phyloP scores from a whole-genome alignment of 2,888 invertebrate genomes.

The Microctonus aethiopoides region DNA sequence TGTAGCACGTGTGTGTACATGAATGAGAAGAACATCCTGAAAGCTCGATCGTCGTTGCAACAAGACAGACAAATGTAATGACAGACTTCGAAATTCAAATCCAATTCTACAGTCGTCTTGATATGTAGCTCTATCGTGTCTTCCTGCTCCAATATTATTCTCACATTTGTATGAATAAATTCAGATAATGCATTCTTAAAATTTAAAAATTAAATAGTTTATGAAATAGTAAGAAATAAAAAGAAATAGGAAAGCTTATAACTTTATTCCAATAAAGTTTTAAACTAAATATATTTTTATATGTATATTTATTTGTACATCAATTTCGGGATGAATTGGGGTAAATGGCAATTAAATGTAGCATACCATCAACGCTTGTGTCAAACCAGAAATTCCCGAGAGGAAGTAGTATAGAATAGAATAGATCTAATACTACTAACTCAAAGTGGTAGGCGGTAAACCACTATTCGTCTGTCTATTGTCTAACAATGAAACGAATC shows the following conservation, averaged over 20 bases:
- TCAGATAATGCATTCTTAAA: not conserved
- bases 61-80: too few relatives aligned
- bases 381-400: conserved; percentile 25
- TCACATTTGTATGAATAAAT: too few relatives aligned
- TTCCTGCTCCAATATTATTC: too few relatives aligned
- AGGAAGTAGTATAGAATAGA: not conserved
- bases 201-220: not conserved
- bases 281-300: not conserved
- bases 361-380: conserved; percentile 26
- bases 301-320: not conserved
- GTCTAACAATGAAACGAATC: conserved; percentile 21
- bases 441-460: conserved; percentile 24
- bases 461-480: conserved; percentile 24
- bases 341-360: conserved; percentile 22
- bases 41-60: too few relatives aligned
- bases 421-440: conserved; percentile 24
- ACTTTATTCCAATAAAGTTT: not conserved
- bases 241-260: too few relatives aligned
- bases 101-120: too few relatives aligned
- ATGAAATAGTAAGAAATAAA: not conserved
- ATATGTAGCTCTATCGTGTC: too few relatives aligned
- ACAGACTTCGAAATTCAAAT: too few relatives aligned
- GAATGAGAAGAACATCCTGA: not conserved
- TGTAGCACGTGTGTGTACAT: too few relatives aligned
- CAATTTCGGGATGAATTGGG: conserved; percentile 6